These are phyloP conservation scores for Drosophila parvula DNA, from an alignment of 1,140 invertebrate genomes.

Conservation along the genomic window DNA sequence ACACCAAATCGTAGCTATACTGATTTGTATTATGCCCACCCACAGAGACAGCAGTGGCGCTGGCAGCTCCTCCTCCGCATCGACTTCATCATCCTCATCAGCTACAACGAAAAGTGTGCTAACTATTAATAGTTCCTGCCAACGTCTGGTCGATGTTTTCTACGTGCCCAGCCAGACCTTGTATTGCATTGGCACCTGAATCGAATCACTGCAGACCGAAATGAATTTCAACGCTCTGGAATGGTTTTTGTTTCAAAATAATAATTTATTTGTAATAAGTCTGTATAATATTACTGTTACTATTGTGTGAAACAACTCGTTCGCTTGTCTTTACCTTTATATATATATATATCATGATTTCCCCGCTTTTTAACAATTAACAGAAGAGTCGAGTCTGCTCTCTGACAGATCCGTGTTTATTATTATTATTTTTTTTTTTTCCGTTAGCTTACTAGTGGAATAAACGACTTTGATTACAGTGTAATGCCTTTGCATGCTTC, in stretches of 20 bases:
- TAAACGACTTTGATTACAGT: constrained; percentile 38
- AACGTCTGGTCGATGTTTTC: constrained; percentile 78
- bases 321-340: constrained; percentile 20
- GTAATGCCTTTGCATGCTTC: constrained; percentile 20
- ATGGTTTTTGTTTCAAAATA: constrained; percentile 73
- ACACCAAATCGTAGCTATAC: accelerated
- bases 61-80: constrained; percentile 52
- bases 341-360: constrained; percentile 30
- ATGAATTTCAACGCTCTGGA: constrained; percentile 19
- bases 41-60: constrained; percentile 52
- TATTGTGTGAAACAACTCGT: constrained; percentile 66
- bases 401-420: constrained; percentile 10
- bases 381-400: constrained; percentile 27
- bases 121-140: constrained; percentile 79
- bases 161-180: constrained; percentile 74
- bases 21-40: no score
- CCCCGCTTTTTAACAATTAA: constrained; percentile 29
- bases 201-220: constrained; percentile 17
- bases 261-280: constrained; percentile 82
- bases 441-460: constrained; percentile 41
- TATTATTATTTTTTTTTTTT: constrained; percentile 15
- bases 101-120: constrained; percentile 73
- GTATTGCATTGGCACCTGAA: constrained; percentile 76
- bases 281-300: constrained; percentile 82
- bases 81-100: constrained; percentile 62